phyloP scores from a whole-genome alignment of 1,140 invertebrate species.

The Agrilus planipennis region DNA sequence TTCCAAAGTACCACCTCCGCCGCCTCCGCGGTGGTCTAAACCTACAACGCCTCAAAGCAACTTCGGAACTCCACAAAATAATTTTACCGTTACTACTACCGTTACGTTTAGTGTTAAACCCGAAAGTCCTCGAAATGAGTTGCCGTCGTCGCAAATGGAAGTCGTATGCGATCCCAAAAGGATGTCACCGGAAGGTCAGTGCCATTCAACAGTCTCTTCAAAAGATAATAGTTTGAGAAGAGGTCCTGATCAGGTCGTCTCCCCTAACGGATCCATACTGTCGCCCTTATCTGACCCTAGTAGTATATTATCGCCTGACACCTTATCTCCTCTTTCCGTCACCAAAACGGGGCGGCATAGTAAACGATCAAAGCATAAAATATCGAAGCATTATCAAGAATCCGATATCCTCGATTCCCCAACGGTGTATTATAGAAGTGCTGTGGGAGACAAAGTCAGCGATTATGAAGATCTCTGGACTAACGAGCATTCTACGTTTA shows the following conservation, averaged over 20 bases:
- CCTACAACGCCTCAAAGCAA: constrained; percentile 45
- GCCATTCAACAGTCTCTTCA: constrained; percentile 38
- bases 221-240: constrained; percentile 36
- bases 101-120: constrained; percentile 66
- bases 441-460: constrained; percentile 79
- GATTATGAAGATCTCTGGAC: constrained; percentile 94
- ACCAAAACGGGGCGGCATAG: constrained; percentile 25
- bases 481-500: constrained; percentile 43
- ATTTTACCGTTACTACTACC: constrained; percentile 70
- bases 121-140: constrained; percentile 22
- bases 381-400: constrained; percentile 59
- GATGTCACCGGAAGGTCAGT: constrained; percentile 39
- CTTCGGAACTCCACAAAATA: no score
- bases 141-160: constrained; percentile 15
- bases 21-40: constrained; percentile 52
- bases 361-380: constrained; percentile 41
- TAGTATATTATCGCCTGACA: constrained; percentile 39
- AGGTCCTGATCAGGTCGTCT: constrained; percentile 37
- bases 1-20: constrained; percentile 44
- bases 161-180: constrained; percentile 34
- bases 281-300: constrained; percentile 41
- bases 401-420: constrained; percentile 75
- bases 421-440: constrained; percentile 72
- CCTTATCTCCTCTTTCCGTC: constrained; percentile 26
- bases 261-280: constrained; percentile 41